Conservation (phyloP, 2,113 vertebrate species). For the Centropus unirufus region DNA sequence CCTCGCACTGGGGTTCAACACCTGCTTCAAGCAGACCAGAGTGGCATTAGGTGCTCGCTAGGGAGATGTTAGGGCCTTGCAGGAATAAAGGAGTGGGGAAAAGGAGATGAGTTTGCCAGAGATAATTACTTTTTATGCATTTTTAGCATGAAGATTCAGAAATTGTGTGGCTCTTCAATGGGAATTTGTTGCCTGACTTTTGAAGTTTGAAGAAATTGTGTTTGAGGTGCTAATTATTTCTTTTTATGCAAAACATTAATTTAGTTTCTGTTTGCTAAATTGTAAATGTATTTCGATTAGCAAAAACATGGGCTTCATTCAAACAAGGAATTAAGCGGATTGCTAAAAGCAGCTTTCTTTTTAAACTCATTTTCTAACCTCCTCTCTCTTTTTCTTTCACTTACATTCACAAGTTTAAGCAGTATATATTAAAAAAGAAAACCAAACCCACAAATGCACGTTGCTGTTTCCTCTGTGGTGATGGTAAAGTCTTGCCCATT, state of each 20-base stretch:
- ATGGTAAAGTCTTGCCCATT: background rate
- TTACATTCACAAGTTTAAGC: background rate
- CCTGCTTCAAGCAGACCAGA: fast-evolving
- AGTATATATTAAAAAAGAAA: fast-evolving
- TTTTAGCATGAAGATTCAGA: background rate
- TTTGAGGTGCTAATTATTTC: background rate
- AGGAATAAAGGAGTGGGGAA: background rate
- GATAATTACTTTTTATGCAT: fast-evolving
- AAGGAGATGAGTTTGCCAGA: background rate
- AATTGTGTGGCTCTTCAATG: fast-evolving
- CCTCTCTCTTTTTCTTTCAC: background rate
- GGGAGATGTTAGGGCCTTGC: background rate
- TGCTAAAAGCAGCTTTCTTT: background rate
- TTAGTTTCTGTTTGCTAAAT: background rate
- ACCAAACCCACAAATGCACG: fast-evolving
- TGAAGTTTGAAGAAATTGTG: background rate
- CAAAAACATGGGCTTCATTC: background rate
- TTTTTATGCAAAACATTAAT: background rate
- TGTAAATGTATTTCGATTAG: background rate
- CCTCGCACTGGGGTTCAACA: background rate
- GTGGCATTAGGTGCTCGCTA: fast-evolving
- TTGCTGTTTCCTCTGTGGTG: background rate
- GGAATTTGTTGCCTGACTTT: background rate
- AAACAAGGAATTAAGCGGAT: background rate
- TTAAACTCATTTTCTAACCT: background rate